Base-by-base conservation (phyloP, 2,888 invertebrate species). In the Cephus rjabovi region DNA sequence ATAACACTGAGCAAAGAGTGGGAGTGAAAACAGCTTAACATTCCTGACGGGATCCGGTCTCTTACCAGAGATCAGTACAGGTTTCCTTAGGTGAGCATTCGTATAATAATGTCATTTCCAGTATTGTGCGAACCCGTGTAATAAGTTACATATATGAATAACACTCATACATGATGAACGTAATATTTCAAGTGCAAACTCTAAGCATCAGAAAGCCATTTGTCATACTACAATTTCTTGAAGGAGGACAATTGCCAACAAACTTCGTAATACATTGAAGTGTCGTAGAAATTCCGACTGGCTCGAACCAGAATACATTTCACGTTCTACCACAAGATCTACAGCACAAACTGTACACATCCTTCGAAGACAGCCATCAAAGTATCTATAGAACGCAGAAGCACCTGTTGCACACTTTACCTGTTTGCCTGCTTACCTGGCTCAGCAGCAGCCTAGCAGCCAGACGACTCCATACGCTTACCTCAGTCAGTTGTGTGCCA, bases 391-490 rank as follows among this genome's bases (percentile, higher is more conserved):
- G 34, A 30, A 30, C 23, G 30, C 84, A 85, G 88, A 89, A 89
- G 90, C 90, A 90, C 90, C 90, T 90, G 90, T 90, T 89, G 89
- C 89, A 80, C 83, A 84, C 84, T 87, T 86, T 90, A 90, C 90
- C 90, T 90, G 90, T 90, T 88, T 86, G 86, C 86, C 86, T 33
- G 71, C 34, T 71, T 71, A 31, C 31, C 71, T 71, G 31, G 71
- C 34, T 33, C 9, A 33, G 31, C 33, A 31, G 71, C 31, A 31
- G 71, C 12, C 71, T 34, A 31, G 33, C 56, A 56, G 56, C 56
- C 56, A 56, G 56, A 15, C 56, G 56, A 23, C 56, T 56, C 56
- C 56, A 56, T 56, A 56, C 56, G 56, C 56, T 56, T 56, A 15
- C 56, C 56, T 71, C 71, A 71, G 71, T 71, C 71, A 71, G 71